Evolutionary conservation across 2,888 invertebrate genomes (phyloP).

Genomic region (Falcaria lacertinaria): DNA sequence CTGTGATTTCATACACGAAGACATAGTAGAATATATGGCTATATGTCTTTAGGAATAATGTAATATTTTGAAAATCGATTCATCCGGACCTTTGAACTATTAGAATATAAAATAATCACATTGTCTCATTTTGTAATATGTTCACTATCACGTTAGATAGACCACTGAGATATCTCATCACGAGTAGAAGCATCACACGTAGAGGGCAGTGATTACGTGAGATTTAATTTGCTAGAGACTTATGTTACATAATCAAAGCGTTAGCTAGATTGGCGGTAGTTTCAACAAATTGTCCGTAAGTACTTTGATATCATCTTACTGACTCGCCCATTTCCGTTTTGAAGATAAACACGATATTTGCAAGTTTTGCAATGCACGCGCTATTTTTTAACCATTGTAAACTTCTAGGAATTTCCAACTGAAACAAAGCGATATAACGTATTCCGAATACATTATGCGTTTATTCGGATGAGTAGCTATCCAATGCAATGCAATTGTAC

Average conservation of each 20-base stretch:
- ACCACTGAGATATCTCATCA: neutral
- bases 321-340: slow-evolving; percentile 47
- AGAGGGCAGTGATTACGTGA: neutral
- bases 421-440: neutral
- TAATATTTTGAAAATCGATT: no score
- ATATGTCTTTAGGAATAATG: no score
- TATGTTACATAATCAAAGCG: neutral
- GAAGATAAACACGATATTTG: slow-evolving; percentile 35
- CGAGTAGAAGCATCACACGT: neutral
- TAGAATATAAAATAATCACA: neutral
- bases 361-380: slow-evolving; percentile 17
- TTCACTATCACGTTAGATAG: neutral
- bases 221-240: neutral
- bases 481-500: no score
- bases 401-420: slow-evolving; percentile 5
- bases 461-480: no score
- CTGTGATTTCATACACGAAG: no score
- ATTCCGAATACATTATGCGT: no score
- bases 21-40: no score
- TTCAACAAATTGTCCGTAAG: neutral
- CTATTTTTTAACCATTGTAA: slow-evolving; percentile 11
- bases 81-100: no score
- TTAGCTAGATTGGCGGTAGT: neutral
- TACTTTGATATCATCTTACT: slow-evolving; percentile 25
- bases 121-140: neutral